A percentile compares a stretch with the other conserved stretches of the same genome.
Evolutionary conservation across 2,113 vertebrate genomes (phyloP).

Genomic region (Pituophis catenifer): DNA sequence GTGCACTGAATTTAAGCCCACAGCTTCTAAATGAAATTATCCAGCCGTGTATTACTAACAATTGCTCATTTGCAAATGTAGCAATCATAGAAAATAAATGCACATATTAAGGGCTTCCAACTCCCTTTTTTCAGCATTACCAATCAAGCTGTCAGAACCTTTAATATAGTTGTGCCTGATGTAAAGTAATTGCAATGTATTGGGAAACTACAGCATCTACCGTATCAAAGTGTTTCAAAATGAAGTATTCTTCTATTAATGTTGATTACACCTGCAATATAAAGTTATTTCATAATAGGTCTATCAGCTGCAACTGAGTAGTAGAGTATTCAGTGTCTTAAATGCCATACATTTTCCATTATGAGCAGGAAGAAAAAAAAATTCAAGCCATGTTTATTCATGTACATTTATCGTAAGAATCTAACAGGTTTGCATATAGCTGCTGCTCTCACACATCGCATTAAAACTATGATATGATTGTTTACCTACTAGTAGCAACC

Average conservation of each 20-base stretch:
- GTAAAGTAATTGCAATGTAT: not conserved
- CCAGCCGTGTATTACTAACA: not conserved
- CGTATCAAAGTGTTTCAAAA: not conserved
- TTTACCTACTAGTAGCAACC: not conserved
- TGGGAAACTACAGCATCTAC: not conserved
- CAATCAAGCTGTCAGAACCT: not conserved
- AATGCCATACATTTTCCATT: not conserved
- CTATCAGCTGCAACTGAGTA: not conserved
- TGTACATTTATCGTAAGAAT: not conserved
- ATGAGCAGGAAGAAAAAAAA: not conserved
- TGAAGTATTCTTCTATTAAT: not conserved
- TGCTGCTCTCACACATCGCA: not conserved
- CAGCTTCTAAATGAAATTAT: not conserved
- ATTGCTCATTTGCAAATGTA: not conserved
- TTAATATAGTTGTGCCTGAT: conserved; percentile 12
- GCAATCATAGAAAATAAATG: not conserved
- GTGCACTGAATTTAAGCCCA: not conserved
- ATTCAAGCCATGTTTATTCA: not conserved
- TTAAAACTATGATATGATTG: not conserved
- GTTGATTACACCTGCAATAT: not conserved
- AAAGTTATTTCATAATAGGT: not conserved
- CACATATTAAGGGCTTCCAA: not conserved
- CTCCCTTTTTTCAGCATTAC: not conserved
- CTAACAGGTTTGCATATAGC: not conserved
- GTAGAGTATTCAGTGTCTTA: not conserved